phyloP scores from a whole-genome alignment of 35 echinoderm and acorn worm species.

The Chiridota heheva region DNA sequence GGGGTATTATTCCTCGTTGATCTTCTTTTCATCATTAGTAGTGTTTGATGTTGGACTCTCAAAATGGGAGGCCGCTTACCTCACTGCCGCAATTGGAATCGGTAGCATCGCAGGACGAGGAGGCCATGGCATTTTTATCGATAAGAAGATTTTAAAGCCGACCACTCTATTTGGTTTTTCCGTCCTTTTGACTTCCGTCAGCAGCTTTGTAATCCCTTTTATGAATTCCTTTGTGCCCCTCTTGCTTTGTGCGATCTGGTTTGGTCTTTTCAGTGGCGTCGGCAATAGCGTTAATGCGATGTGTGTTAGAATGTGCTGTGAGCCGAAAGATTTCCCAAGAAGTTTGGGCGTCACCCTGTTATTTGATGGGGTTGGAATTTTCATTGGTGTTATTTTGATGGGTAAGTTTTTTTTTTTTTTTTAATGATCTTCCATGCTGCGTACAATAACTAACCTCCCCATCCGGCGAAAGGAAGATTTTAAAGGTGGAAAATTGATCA shows the following conservation, averaged over 20 bases:
- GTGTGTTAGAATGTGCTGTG: neutral
- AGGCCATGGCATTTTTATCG: slow-evolving; percentile 1
- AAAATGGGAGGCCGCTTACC: slow-evolving; percentile 4
- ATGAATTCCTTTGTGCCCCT: neutral
- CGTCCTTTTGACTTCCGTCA: neutral
- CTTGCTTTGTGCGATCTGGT: neutral
- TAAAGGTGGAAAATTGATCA: too few relatives aligned
- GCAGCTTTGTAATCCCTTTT: neutral
- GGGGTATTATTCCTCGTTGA: neutral
- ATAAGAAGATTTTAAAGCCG: neutral
- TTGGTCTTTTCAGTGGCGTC: slow-evolving; percentile 20
- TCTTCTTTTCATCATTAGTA: slow-evolving; percentile 12
- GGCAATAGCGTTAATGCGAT: neutral
- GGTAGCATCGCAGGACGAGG: neutral
- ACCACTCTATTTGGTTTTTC: neutral
- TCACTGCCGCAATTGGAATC: slow-evolving; percentile 10
- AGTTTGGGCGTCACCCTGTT: slow-evolving; percentile 8
- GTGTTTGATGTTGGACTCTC: slow-evolving; percentile 27
- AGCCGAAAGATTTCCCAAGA: neutral
- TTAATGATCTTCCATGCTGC: too few relatives aligned
- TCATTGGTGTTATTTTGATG: slow-evolving; percentile 6
- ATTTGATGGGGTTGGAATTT: slow-evolving; percentile 24
- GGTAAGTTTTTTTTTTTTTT: slow-evolving; percentile 18
- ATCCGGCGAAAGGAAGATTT: too few relatives aligned
- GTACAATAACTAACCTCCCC: too few relatives aligned